Percentiles rank a stretch among this genome's conserved stretches.
phyloP scores from a whole-genome alignment of 2,113 vertebrate genomes.

The Eonycteris spelaea region DNA sequence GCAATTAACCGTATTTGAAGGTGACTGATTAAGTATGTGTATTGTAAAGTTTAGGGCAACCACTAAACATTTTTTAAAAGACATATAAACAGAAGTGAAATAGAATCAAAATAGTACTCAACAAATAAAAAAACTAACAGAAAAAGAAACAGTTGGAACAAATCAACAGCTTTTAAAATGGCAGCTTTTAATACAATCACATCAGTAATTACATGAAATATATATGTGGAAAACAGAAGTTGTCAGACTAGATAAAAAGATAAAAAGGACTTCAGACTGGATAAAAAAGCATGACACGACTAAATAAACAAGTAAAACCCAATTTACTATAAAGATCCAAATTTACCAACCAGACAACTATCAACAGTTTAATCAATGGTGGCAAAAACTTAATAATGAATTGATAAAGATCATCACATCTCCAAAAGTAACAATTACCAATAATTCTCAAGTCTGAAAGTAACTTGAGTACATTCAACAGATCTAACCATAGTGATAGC shows the following conservation, averaged over 20 bases:
- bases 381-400: background rate
- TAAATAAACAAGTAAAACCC: background rate
- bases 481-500: background rate
- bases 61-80: background rate
- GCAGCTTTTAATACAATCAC: background rate
- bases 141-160: background rate
- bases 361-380: background rate
- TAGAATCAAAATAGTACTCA: background rate
- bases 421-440: background rate
- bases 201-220: background rate
- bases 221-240: background rate
- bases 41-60: background rate
- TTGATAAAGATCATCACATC: background rate
- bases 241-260: background rate
- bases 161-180: background rate
- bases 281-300: background rate
- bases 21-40: background rate
- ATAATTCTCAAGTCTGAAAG: constrained; percentile 5
- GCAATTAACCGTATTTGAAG: background rate
- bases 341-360: background rate
- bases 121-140: background rate
- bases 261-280: background rate
- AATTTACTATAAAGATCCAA: background rate
- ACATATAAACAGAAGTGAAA: background rate
- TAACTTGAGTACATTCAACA: background rate